Evolutionary conservation across 2,888 invertebrate genomes (phyloP).

Genomic region (Ochropacha duplaris): DNA sequence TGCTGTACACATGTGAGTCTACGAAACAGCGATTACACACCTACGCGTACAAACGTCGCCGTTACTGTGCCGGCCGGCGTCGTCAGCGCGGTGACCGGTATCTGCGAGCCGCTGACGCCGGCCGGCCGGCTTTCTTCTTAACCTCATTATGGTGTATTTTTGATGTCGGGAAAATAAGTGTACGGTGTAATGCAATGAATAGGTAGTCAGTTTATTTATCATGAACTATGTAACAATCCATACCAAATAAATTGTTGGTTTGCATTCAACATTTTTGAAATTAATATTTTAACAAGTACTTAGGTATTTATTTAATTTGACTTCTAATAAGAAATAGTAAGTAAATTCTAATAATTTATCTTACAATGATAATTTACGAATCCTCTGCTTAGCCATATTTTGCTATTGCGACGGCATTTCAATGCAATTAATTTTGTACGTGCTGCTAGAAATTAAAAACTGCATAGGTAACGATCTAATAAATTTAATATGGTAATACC

Average conservation of each 20-base stretch:
- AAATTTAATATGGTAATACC: constrained; percentile 1
- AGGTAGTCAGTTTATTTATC: constrained; percentile 6
- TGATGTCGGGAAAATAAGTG: constrained; percentile 46
- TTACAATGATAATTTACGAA: too few relatives aligned
- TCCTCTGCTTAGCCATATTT: too few relatives aligned
- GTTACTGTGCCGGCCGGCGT: constrained; percentile 28
- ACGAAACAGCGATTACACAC: constrained; percentile 24
- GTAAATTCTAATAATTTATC: too few relatives aligned
- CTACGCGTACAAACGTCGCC: constrained; percentile 15
- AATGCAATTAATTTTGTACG: too few relatives aligned
- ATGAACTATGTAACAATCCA: background rate
- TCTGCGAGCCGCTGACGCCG: constrained; percentile 41
- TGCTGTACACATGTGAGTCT: constrained; percentile 73
- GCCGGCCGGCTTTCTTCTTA: constrained; percentile 73
- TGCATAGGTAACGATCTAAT: too few relatives aligned
- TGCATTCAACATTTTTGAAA: background rate
- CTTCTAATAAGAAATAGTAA: too few relatives aligned
- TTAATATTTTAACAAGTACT: too few relatives aligned
- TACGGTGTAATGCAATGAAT: constrained; percentile 32
- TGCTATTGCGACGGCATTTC: too few relatives aligned
- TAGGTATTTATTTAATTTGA: background rate
- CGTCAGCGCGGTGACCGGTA: constrained; percentile 17
- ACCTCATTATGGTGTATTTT: constrained; percentile 58
- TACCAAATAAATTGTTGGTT: background rate
- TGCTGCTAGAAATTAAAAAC: too few relatives aligned